Evolutionary conservation across 1,140 invertebrate genomes (phyloP), one percentile per base, ranked within the genome.

Genomic region (Drosophila kanapiae): DNA sequence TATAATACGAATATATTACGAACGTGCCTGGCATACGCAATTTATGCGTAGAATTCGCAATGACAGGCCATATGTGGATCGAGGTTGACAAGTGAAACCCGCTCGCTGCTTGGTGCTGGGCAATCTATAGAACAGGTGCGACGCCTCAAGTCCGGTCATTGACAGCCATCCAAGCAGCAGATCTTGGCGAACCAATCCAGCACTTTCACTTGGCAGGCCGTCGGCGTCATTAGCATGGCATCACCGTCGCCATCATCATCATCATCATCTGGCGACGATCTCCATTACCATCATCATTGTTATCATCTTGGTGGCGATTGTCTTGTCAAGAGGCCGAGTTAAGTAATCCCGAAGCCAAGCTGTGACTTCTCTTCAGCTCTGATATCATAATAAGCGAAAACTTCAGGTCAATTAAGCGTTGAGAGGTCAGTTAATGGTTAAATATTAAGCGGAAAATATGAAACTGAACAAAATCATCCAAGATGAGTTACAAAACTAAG

Each of bases 71-170:
- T 82, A 83, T 75, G 70, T 83, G 80, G 80, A 83, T 82, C 80
- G 80, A 83, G 80, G 80, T 78, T 82, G 80, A 82, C 80, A 82
- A 82, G 80, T 82, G 80, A 82, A 82, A 82, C 80, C 53, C 8
- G 53, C 53, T 56, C 59, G 74, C 56, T 31, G 54, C 14, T 47
- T 18, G n/a, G 6, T 23, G 23, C 23, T 23, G 23, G 23, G 23
- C 23, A 23, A 23, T 23, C 23, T 23, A 35, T 56, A 35, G 31
- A 45, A 51, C 23, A 31, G 18, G 35, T 71, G 60, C 53, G 27
- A 13, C 38, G 54, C 54, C 23, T 23, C 31, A 31, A 31, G 23
- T 23, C 23, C 43, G 64, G 64, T 67, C 64, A 62, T 67, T 67
- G 64, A 31, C 64, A 67, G 64, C n/a, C 29, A 43, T 27, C 53